phyloP scores from a whole-genome alignment of 2,888 invertebrate species.

The Microplitis manilae region DNA sequence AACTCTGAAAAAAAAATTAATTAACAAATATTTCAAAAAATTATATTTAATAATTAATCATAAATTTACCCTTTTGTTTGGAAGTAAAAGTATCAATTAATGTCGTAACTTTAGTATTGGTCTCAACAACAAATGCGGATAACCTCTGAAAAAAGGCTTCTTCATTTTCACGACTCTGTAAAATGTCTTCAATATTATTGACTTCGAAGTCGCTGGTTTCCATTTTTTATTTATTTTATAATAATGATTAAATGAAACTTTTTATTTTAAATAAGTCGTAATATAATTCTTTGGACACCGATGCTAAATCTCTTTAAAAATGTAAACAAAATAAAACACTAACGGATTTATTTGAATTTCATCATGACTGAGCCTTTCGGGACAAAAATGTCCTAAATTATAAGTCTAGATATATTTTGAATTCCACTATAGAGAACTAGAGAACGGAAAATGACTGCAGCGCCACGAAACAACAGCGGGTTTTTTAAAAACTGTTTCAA shows the following conservation, averaged over 20 bases:
- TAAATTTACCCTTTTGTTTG: conserved; percentile 49
- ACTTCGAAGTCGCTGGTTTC: neutral
- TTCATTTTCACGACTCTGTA: conserved; percentile 49
- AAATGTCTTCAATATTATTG: conserved; percentile 48
- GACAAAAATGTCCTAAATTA: too few relatives aligned
- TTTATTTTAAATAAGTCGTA: neutral
- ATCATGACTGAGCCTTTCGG: too few relatives aligned
- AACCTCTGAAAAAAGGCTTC: conserved; percentile 51
- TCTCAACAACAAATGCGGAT: conserved; percentile 40
- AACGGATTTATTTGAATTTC: too few relatives aligned
- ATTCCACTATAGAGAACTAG: too few relatives aligned
- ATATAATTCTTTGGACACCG: too few relatives aligned
- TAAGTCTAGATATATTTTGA: too few relatives aligned
- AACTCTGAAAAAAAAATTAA: conserved; percentile 45
- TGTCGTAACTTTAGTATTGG: conserved; percentile 36
- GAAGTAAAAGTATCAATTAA: conserved; percentile 38
- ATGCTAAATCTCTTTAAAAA: too few relatives aligned
- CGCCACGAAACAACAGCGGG: too few relatives aligned
- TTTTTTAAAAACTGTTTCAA: too few relatives aligned
- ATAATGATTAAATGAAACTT: neutral
- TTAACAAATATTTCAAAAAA: neutral
- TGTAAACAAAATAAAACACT: too few relatives aligned
- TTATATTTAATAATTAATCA: neutral
- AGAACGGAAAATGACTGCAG: too few relatives aligned
- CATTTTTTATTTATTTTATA: conserved; percentile 49